Evolutionary conservation across 2,113 vertebrate species (phyloP).

Genomic region (Macaca fascicularis): T2T-MFA8v1.1 NC_088386.1:99938501-99939000

Average conservation of each 20-base stretch:
- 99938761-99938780: background rate
- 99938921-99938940: conserved; percentile 46
- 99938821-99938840: conserved; percentile 2
- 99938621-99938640: background rate
- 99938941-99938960: background rate
- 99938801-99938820: background rate
- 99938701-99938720: background rate
- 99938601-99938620: background rate
- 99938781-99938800: background rate
- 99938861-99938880: conserved; percentile 46
- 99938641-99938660: background rate
- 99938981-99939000: conserved; percentile 55
- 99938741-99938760: background rate
- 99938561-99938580: background rate
- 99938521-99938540: background rate
- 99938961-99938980: background rate
- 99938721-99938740: background rate
- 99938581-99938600: background rate
- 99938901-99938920: background rate
- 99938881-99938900: conserved; percentile 31
- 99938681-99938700: background rate
- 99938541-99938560: background rate
- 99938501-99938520: background rate
- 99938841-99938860: conserved; percentile 24
- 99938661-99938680: background rate